Evolutionary conservation across 2,888 invertebrate species (phyloP), one percentile per base, ranked within the genome.

Genomic region (Plebejus melissa): DNA sequence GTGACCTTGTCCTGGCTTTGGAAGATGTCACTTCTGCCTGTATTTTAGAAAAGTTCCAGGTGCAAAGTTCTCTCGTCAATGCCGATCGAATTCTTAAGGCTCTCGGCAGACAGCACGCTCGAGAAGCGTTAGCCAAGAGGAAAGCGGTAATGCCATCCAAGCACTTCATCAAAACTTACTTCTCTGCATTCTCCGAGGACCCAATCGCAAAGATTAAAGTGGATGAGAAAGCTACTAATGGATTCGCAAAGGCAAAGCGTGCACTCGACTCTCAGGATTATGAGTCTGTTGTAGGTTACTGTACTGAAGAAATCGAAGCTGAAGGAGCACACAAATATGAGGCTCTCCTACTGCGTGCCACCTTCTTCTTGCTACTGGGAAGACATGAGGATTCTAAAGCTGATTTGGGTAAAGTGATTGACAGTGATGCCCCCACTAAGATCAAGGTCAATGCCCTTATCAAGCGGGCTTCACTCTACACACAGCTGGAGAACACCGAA

Each of bases 1-100:
- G 96, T 77, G 96, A 98, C 81, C 94, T 98, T 82, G 95, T 96
- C 77, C 94, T 96, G 79, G 97, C 98, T 77, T 90, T 99, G 75
- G 98, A 98, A 93, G 99, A 99, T 94, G 96, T 98, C 0, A 99
- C 98, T 0, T 97, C 98, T 41, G 97, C 98, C 28, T 98, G 98
- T 85, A 96, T 99, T 80, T 91, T 99, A 79, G 98, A 99, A 91
- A 95, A 95, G 81, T 99, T 98, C 90, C 95, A 96, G 83, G 98
- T 98, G 84, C 96, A 96, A 82, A 95, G 94, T 78, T 96, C 97
- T 36, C 92, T 99, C 38, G 91, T 96, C 77, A 96, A 96, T 90
- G 98, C 98, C 38, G 99, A 99, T 89, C 95, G 97, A 75, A 96
- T 99, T 75, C 94, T 99, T 11, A 98, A 98, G 87, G 96, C 97